These are phyloP conservation scores for Didymodactylos carnosus DNA, from an alignment of 2,888 invertebrate genomes.

Conservation along the genomic window DNA sequence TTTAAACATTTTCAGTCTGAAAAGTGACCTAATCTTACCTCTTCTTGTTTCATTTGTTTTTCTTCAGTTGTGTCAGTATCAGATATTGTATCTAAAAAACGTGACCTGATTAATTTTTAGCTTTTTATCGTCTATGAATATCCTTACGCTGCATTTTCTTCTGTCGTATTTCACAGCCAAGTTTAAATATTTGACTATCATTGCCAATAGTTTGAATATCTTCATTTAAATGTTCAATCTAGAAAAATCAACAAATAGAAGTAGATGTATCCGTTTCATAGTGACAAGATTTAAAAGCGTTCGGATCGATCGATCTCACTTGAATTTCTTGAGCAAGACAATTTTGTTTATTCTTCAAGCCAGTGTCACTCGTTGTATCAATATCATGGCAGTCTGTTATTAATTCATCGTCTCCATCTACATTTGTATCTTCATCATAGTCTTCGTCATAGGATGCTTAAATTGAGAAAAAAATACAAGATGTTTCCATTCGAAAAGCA, in stretches of 20 bases:
- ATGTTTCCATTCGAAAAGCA: background rate
- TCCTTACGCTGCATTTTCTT: background rate
- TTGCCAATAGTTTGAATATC: background rate
- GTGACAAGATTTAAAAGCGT: background rate
- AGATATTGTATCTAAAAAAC: too few species aligned
- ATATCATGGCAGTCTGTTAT: background rate
- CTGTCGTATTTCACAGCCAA: background rate
- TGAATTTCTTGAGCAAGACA: background rate
- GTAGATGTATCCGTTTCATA: too few species aligned
- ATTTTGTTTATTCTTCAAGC: background rate
- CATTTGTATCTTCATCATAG: background rate
- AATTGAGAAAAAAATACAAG: background rate
- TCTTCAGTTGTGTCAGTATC: too few species aligned
- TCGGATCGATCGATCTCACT: background rate
- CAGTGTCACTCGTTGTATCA: background rate
- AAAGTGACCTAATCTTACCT: too few species aligned
- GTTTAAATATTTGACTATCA: background rate
- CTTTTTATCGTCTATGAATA: too few species aligned
- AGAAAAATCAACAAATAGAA: too few species aligned
- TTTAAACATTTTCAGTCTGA: too few species aligned
- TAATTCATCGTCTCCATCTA: background rate
- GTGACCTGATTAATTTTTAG: too few species aligned
- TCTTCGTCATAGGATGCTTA: background rate
- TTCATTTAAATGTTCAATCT: background rate
- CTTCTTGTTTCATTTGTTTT: too few species aligned